phyloP scores from a whole-genome alignment of 2,888 invertebrate genomes.

The Ellobium chinense region DNA sequence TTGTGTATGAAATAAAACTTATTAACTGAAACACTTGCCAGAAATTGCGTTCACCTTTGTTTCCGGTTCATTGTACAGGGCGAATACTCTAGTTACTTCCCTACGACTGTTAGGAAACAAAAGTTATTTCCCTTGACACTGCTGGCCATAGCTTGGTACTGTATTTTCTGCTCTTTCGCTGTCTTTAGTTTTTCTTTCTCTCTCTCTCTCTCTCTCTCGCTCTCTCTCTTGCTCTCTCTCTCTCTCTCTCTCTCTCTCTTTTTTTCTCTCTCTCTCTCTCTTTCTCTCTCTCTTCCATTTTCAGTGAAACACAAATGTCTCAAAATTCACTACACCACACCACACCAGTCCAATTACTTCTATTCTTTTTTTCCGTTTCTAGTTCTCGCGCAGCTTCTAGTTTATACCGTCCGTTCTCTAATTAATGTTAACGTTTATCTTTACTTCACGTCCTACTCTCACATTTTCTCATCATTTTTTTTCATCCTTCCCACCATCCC shows the following conservation, averaged over 20 bases:
- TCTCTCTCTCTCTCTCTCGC: background rate
- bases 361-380: conserved; percentile 13
- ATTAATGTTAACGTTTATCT: background rate
- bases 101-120: too few relatives aligned
- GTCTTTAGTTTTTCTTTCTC: background rate
- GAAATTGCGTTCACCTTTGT: too few relatives aligned
- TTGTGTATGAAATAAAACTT: too few relatives aligned
- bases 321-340: background rate
- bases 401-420: background rate
- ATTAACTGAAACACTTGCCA: too few relatives aligned
- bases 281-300: conserved; percentile 22
- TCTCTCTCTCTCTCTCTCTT: conserved; percentile 23
- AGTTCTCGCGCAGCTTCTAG: background rate
- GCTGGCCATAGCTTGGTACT: too few relatives aligned
- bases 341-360: background rate
- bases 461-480: background rate
- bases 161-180: too few relatives aligned
- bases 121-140: too few relatives aligned
- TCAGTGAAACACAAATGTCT: background rate
- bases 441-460: background rate
- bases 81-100: too few relatives aligned
- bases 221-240: conserved; percentile 14
- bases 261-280: background rate
- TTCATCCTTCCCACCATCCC: background rate
- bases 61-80: too few relatives aligned